A percentile compares a stretch with the other conserved stretches of the same genome.
Conservation (phyloP, 2,797 vertebrate genomes). For the Loris lydekkerianus region DNA sequence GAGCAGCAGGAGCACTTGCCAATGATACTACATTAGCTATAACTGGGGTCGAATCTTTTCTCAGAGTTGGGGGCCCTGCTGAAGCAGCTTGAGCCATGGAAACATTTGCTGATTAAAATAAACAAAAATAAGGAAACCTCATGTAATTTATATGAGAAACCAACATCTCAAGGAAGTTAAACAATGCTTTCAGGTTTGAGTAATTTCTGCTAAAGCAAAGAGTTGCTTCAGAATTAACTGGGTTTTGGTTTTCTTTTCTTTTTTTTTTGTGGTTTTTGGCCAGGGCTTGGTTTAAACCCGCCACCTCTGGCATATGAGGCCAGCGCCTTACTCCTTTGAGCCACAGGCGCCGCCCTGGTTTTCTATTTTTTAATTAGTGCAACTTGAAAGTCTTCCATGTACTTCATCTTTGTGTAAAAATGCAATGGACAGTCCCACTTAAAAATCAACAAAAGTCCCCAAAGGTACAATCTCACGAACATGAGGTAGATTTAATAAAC, state of each 20-base stretch:
- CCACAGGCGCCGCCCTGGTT: not conserved
- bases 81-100: conserved; percentile 89
- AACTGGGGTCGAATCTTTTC: conserved; percentile 94
- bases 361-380: conserved; percentile 50
- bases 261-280: not conserved
- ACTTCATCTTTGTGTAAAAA: conserved; percentile 37
- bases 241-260: conserved; percentile 9
- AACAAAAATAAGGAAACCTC: conserved; percentile 77
- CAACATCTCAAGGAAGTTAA: conserved; percentile 47
- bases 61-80: conserved; percentile 87
- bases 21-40: conserved; percentile 97
- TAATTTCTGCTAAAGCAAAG: conserved; percentile 25
- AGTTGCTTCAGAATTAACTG: conserved; percentile 37
- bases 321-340: no score
- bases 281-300: no score
- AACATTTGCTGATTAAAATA: conserved; percentile 87
- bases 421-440: not conserved
- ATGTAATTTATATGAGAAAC: conserved; percentile 55
- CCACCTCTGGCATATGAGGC: no score
- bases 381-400: conserved; percentile 47
- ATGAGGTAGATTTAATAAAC: not conserved
- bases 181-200: conserved; percentile 37
- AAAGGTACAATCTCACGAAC: not conserved
- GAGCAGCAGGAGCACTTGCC: conserved; percentile 91
- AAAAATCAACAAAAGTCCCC: not conserved